Percentiles rank a stretch among this genome's conserved stretches.
phyloP scores from a whole-genome alignment of 2,797 vertebrate genomes.

The Cossypha dichroa region DNA sequence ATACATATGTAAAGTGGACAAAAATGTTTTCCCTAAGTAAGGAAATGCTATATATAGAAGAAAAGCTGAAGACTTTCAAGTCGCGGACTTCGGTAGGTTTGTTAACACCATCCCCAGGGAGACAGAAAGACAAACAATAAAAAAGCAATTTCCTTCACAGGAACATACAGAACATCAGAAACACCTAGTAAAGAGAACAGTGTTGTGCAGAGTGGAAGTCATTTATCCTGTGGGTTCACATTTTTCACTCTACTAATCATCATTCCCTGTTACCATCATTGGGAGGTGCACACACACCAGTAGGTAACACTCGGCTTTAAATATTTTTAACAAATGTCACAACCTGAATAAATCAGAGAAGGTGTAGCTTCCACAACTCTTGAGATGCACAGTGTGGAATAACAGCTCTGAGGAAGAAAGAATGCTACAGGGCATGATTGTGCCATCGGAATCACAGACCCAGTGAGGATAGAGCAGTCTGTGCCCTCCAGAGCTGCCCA shows the following conservation, averaged over 20 bases:
- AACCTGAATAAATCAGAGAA: neutral
- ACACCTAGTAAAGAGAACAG: neutral
- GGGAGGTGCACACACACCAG: neutral
- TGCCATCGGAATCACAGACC: neutral
- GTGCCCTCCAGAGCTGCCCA: neutral
- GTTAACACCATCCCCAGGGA: neutral
- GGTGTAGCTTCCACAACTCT: neutral
- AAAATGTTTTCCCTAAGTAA: neutral
- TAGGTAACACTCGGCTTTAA: neutral
- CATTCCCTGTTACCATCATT: neutral
- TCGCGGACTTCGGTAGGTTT: neutral
- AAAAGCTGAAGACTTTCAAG: conserved; percentile 4
- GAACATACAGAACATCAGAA: neutral
- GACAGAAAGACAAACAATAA: neutral
- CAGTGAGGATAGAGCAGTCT: neutral
- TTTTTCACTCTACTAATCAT: neutral
- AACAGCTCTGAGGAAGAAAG: neutral
- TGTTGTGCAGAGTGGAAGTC: neutral
- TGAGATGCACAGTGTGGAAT: neutral
- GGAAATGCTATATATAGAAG: conserved; percentile 7
- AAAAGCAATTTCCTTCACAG: neutral
- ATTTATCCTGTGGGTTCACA: fast-evolving
- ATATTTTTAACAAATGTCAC: neutral
- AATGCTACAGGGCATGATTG: too few species aligned
- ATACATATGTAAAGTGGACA: neutral